Evolutionary conservation across 2,113 vertebrate genomes (phyloP).

Genomic region (Stegostoma tigrinum): DNA sequence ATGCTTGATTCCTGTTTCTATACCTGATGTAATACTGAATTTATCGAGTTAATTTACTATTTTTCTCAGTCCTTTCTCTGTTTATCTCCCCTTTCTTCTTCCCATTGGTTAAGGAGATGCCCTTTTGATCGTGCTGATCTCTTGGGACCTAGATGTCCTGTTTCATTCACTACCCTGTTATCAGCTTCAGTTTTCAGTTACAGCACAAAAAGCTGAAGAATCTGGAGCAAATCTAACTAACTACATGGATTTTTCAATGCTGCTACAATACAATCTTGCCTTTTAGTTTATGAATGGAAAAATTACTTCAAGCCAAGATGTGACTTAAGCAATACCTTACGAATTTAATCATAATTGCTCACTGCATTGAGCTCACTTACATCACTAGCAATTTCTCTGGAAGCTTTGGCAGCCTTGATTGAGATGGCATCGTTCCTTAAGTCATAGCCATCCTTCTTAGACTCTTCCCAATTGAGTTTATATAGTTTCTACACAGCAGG

Average conservation of each 20-base stretch:
- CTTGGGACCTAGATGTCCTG: background rate
- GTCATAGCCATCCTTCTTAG: slow-evolving; percentile 77
- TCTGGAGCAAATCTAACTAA: background rate
- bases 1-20: background rate
- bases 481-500: slow-evolving; percentile 71
- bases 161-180: background rate
- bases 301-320: background rate
- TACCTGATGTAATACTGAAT: background rate
- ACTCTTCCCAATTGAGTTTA: slow-evolving; percentile 74
- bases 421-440: slow-evolving; percentile 71
- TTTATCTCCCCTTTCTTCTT: background rate
- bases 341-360: too few species aligned
- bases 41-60: background rate
- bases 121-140: background rate
- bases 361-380: slow-evolving; percentile 53
- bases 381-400: slow-evolving; percentile 80
- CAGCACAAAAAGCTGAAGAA: background rate
- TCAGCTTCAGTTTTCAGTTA: background rate
- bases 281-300: background rate
- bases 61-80: background rate
- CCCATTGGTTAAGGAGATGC: background rate
- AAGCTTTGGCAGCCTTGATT: slow-evolving; percentile 66
- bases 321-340: background rate
- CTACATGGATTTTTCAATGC: background rate
- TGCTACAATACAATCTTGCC: background rate